Conservation (phyloP, 2,888 invertebrate genomes). For the Aphidoletes aphidimyza region DNA sequence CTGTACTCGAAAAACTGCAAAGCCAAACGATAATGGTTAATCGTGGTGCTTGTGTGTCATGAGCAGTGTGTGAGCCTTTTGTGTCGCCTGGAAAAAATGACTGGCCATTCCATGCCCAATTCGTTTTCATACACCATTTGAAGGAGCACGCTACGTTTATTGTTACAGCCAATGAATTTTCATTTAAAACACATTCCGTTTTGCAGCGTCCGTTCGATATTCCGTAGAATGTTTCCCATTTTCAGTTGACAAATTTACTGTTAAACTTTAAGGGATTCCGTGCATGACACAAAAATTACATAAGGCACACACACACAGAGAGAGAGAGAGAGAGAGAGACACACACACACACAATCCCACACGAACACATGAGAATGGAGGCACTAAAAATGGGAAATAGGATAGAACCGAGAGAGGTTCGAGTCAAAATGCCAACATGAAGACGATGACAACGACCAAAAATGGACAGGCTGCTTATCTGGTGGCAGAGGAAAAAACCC, state of each 20-base stretch:
- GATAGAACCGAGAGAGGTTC: neutral
- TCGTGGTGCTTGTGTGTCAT: neutral
- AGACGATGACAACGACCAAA: no score
- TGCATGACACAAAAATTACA: conserved; percentile 38
- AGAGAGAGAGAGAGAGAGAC: no score
- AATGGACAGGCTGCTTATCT: neutral
- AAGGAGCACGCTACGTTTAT: conserved; percentile 25
- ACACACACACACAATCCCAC: no score
- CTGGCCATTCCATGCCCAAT: neutral
- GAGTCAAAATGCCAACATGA: neutral
- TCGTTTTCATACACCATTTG: conserved; percentile 40
- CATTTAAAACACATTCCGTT: neutral
- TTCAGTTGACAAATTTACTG: conserved; percentile 22
- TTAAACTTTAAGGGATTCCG: neutral
- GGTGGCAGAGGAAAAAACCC: neutral
- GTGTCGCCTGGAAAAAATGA: no score
- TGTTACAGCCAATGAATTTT: conserved; percentile 12
- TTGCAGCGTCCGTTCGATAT: no score
- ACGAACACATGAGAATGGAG: no score
- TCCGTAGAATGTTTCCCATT: neutral
- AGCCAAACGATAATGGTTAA: no score
- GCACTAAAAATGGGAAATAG: neutral
- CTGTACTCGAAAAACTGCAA: no score
- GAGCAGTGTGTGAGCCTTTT: neutral
- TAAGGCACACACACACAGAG: neutral